Base-by-base conservation (phyloP, 2,888 invertebrate species). In the Eupsilia transversa region DNA sequence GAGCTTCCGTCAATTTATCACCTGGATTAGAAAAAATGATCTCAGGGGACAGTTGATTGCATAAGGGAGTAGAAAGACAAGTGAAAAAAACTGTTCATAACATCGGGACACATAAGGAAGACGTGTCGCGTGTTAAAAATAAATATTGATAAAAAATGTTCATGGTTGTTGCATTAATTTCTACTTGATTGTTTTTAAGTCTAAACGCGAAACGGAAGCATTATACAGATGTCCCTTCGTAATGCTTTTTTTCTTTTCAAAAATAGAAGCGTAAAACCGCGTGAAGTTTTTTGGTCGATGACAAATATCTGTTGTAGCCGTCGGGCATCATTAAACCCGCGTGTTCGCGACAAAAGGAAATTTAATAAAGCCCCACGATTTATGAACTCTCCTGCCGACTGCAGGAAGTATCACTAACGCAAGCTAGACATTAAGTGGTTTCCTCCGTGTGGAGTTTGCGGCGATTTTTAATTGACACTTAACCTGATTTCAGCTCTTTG, bases 21-120 rank as follows among this genome's bases (percentile, higher is more conserved):
- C 93, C 93, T 94, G 94, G 93, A 91, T 92, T 91, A 90, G 80
- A 92, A 93, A 94, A 93, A 93, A 92, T 85, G 56, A 90, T 87
- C 89, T 87, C 90, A 85, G 79, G 80, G 89, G 89, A 88, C 88
- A 83, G 86, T 89, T 87, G 82, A 85, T 88, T 82, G 82, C 85
- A 68, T 84, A 86, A 73, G 89, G 86, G 82, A 78, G 73, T 83
- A 74, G 33, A 72, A 49, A 85, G 23, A 66, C 74, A 79, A 77
- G 75, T 63, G 35, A 82, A 84, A 89, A 85, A 78, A 65, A 23
- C 38, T 56, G 43, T 79, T 79, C 86, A 78, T 79, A 80, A 78
- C 80, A 80, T 80, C 68, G 54, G 63, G 67, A 78, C 73, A 41
- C 56, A 59, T 57, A 59, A 43, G 43, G 46, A 57, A 67, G 60